phyloP scores from a whole-genome alignment of 2,797 vertebrate genomes.

The Gorsachius magnificus region DNA sequence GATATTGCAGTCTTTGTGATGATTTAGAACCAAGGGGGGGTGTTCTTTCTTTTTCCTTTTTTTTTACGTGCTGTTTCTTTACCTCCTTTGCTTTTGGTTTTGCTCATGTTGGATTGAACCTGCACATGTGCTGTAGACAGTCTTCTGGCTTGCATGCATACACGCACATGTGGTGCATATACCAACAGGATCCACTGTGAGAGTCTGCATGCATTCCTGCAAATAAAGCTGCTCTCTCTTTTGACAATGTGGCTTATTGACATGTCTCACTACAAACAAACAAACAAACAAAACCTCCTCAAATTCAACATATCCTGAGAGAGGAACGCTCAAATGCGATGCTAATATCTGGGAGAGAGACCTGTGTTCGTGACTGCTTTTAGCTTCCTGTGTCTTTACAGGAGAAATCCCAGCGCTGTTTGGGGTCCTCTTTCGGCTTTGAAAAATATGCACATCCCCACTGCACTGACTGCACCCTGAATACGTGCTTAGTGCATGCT shows the following conservation, averaged over 20 bases:
- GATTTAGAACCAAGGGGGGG: neutral
- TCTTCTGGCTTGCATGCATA: conserved; percentile 1
- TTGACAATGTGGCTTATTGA: neutral
- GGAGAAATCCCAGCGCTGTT: neutral
- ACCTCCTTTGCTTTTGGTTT: conserved; percentile 49
- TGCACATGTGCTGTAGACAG: conserved; percentile 24
- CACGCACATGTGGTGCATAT: neutral
- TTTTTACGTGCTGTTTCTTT: conserved; percentile 7
- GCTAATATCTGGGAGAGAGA: neutral
- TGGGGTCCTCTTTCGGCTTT: neutral
- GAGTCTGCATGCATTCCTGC: neutral
- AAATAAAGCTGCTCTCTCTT: neutral
- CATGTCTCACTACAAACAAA: neutral
- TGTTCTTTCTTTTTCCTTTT: neutral
- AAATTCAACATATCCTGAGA: neutral
- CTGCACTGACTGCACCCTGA: neutral
- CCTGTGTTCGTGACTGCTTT: neutral
- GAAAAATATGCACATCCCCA: neutral
- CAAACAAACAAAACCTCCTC: neutral
- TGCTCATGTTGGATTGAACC: conserved; percentile 34
- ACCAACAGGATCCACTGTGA: neutral
- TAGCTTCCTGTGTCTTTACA: neutral
- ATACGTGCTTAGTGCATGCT: neutral
- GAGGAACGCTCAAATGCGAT: neutral
- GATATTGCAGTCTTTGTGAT: conserved; percentile 59